A percentile compares a stretch with the other conserved stretches of the same genome.
These are phyloP conservation scores for Rhorus exstirpatorius DNA, from an alignment of 2,888 invertebrate genomes.

Conservation along the genomic window DNA sequence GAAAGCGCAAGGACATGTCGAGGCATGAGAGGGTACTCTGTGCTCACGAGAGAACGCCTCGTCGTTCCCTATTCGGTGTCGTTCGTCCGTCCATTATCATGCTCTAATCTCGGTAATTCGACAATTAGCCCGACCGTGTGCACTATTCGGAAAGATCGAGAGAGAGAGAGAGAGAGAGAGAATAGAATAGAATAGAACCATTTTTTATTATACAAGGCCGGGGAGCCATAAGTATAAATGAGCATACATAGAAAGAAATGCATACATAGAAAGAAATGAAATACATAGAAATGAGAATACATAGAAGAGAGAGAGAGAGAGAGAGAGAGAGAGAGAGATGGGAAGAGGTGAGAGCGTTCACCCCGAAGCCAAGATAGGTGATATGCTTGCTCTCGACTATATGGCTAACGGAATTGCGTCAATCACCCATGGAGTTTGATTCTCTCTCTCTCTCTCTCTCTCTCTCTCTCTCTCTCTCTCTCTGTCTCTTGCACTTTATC, in stretches of 20 bases:
- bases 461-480: constrained; percentile 34
- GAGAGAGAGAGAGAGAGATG: constrained; percentile 38
- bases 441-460: constrained; percentile 23
- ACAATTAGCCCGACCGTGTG: constrained; percentile 76
- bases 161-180: constrained; percentile 35
- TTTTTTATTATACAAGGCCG: too few species aligned
- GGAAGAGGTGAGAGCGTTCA: constrained; percentile 40
- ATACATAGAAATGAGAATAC: too few species aligned
- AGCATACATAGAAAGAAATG: too few species aligned
- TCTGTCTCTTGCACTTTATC: constrained; percentile 18
- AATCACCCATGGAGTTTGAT: constrained; percentile 67
- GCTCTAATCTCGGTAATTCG: constrained; percentile 82
- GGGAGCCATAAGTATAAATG: too few species aligned
- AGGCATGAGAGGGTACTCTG: constrained; percentile 38
- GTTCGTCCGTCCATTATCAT: constrained; percentile 77
- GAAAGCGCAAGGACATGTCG: constrained; percentile 56
- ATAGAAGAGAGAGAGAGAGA: too few species aligned
- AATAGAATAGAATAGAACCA: too few species aligned
- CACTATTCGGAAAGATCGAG: constrained; percentile 34
- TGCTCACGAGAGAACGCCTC: constrained; percentile 5
- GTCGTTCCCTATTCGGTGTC: constrained; percentile 54
- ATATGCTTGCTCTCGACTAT: constrained; percentile 54
- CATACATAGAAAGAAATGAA: too few species aligned
- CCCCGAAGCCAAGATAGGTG: constrained; percentile 42
- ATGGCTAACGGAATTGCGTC: constrained; percentile 71